These are phyloP conservation scores for Neopelma chrysocephalum DNA, from an alignment of 2,797 vertebrate species.

Conservation along the genomic window DNA sequence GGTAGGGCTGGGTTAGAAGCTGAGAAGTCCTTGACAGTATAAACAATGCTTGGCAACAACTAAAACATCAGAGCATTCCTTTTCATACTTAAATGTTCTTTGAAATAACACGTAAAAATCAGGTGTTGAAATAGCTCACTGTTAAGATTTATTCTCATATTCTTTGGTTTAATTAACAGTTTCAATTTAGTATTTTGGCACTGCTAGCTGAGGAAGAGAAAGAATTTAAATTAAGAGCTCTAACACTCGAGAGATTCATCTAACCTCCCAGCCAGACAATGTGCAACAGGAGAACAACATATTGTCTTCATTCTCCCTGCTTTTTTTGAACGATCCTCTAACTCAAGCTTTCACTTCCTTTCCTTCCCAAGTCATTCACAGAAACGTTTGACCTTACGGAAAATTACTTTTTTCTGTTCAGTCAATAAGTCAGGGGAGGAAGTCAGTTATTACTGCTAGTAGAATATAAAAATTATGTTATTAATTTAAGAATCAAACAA, in stretches of 20 bases:
- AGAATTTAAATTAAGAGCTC: background rate
- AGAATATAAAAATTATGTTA: background rate
- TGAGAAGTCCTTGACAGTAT: background rate
- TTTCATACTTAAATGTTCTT: background rate
- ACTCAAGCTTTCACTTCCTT: background rate
- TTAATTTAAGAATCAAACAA: background rate
- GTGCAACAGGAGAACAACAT: background rate
- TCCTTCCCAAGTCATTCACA: background rate
- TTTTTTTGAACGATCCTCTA: background rate
- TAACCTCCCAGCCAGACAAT: background rate
- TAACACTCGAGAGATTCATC: background rate
- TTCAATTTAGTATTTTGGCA: background rate
- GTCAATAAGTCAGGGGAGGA: accelerated
- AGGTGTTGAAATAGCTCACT: background rate
- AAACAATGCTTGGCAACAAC: background rate
- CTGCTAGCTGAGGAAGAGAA: background rate
- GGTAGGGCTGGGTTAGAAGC: background rate
- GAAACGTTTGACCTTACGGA: background rate
- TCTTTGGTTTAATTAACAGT: background rate
- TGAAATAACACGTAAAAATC: background rate
- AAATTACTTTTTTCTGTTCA: background rate
- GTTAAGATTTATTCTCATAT: background rate
- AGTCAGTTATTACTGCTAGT: background rate
- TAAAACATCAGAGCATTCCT: background rate
- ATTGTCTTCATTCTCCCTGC: background rate